Evolutionary conservation across 2,113 vertebrate genomes (phyloP).

Genomic region (Spea multiplicata): DNA sequence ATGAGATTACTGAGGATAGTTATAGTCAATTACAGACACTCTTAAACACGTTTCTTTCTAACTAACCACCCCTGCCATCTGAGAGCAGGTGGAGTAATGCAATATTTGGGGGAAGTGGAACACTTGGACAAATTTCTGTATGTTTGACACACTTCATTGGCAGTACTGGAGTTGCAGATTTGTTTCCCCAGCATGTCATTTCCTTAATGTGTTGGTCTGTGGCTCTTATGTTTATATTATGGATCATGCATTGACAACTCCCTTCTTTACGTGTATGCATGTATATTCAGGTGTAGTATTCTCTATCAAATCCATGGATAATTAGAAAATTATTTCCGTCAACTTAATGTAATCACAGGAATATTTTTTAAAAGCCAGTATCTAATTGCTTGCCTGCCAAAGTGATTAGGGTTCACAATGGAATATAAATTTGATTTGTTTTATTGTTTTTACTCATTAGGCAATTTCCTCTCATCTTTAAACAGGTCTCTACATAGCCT

Average conservation of each 20-base stretch:
- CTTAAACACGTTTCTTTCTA: too few relatives aligned
- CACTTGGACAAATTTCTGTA: background rate
- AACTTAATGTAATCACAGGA: background rate
- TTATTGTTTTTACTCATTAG: slow-evolving; percentile 1
- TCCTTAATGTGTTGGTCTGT: background rate
- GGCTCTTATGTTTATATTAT: background rate
- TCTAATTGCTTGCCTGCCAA: slow-evolving; percentile 1
- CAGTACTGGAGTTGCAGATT: background rate
- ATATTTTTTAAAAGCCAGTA: background rate
- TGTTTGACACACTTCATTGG: background rate
- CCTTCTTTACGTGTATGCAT: background rate
- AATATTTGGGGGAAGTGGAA: background rate
- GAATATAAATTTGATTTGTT: background rate
- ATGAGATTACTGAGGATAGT: too few relatives aligned
- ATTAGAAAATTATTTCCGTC: background rate
- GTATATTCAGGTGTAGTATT: background rate
- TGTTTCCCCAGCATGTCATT: background rate
- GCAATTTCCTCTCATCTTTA: slow-evolving; percentile 7
- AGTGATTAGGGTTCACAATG: background rate
- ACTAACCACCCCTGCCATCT: too few relatives aligned
- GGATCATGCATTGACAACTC: background rate
- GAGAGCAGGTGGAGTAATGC: too few relatives aligned
- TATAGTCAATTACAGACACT: too few relatives aligned
- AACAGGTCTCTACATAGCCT: background rate
- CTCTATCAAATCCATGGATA: background rate